Conservation (phyloP, 2,888 invertebrate species). For the Pandemis cinnamomeana region DNA sequence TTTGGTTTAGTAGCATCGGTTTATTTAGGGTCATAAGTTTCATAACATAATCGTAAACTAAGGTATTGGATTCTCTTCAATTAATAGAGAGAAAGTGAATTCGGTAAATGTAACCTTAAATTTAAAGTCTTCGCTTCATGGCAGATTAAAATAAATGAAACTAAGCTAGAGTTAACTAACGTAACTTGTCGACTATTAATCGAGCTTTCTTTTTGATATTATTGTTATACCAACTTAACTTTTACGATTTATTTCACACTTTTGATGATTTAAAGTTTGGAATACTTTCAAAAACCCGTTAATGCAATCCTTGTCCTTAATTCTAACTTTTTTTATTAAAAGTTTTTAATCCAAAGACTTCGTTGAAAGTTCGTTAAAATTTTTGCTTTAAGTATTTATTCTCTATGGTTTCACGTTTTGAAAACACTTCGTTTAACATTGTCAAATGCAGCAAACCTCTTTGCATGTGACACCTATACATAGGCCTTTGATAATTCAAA, state of each 20-base stretch:
- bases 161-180: constrained; percentile 21
- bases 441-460: neutral
- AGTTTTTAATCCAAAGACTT: neutral
- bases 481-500: neutral
- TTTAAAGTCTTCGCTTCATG: constrained; percentile 21
- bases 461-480: neutral
- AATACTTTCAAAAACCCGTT: constrained; percentile 19
- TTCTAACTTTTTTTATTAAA: constrained; percentile 15
- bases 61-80: constrained; percentile 31
- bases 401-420: neutral
- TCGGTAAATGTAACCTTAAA: constrained; percentile 42
- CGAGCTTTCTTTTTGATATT: constrained; percentile 26
- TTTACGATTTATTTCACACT: constrained; percentile 7
- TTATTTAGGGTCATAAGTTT: neutral
- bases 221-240: constrained; percentile 13
- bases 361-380: constrained; percentile 2
- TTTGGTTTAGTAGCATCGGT: neutral
- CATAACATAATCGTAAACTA: neutral
- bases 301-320: constrained; percentile 8
- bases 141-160: constrained; percentile 7
- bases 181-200: constrained; percentile 3
- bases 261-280: constrained; percentile 17
- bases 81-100: constrained; percentile 54
- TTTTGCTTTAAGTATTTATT: neutral
- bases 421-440: neutral